phyloP scores from a whole-genome alignment of 2,888 invertebrate genomes.

The Euphydryas editha region DNA sequence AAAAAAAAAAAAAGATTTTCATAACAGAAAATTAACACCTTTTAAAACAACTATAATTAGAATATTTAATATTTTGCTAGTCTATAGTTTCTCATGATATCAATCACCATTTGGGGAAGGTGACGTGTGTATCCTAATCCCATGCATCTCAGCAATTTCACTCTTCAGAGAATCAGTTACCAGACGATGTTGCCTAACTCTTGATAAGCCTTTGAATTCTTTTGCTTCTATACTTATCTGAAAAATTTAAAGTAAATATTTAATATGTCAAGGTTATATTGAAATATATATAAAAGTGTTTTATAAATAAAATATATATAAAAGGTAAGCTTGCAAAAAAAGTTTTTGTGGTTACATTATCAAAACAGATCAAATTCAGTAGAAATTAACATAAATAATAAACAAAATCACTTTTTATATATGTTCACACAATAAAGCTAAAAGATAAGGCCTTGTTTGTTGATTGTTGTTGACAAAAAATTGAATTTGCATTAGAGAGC shows the following conservation, averaged over 20 bases:
- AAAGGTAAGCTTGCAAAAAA: no score
- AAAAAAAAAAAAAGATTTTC: neutral
- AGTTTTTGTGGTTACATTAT: no score
- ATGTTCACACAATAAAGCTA: no score
- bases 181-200: slow-evolving; percentile 89
- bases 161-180: slow-evolving; percentile 89
- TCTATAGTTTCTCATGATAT: neutral
- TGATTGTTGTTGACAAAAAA: no score
- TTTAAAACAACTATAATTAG: slow-evolving; percentile 1
- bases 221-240: slow-evolving; percentile 85
- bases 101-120: slow-evolving; percentile 58
- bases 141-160: slow-evolving; percentile 93
- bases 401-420: no score
- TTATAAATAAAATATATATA: no score
- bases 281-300: no score
- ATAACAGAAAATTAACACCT: neutral
- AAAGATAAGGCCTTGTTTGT: no score
- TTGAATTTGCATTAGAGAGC: no score
- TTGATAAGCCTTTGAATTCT: slow-evolving; percentile 87
- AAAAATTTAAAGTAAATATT: slow-evolving; percentile 17
- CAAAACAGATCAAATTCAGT: no score
- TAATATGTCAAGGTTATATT: neutral
- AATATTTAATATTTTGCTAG: neutral
- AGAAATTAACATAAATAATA: no score
- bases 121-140: slow-evolving; percentile 89